Base-by-base conservation (phyloP, 2,797 vertebrate species). In the Chelon auratus region DNA sequence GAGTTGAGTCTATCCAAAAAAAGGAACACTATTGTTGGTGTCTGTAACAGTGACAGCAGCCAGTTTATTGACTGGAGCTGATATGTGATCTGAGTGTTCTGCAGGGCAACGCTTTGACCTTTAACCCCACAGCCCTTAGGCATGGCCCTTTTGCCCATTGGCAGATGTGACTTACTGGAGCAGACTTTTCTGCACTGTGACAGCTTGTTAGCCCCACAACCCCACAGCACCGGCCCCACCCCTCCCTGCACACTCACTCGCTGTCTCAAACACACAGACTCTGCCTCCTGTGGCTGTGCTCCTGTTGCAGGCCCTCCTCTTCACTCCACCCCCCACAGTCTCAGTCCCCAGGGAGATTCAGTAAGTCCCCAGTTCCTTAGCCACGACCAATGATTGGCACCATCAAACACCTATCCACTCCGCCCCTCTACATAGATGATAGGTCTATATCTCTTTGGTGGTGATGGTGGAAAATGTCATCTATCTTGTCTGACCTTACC, bases 261-360 rank as follows among this genome's bases (percentile, higher is more conserved):
- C 69, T 70, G 7, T 48, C 63, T 37, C 5, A 53, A 61, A 66
- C 71, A 82, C 43, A 64, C 53, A 77, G 54, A 67, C 80, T 48
- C 77, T 39, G 10, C 80, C 83, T 62, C 42, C 3, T 3, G 42
- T 59, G 33, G 70, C 72, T 86, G 78, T 60, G 78, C 58, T 81
- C 62, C 52, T 81, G 72, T 84, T 77, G 63, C 65, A 52, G 76
- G 68, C 75, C 80, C 79, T 69, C 72, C 85, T 82, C 77, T 62
- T 55, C 74, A 76, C 83, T 86, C 86, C 54, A 33, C 40, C 68
- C 69, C 87, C 79, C 61, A 33, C 78, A 47, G 65, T 81, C 57
- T 76, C 62, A 36, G 5, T 88, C 88, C 80, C 89, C 77, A 70
- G 94, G 93, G 94, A 95, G 94, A 95, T 93, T 94, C 94, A 96